Evolutionary conservation across 2,113 vertebrate species (phyloP), one percentile per base, ranked within the genome.

Genomic region (Podarcis raffonei): DNA sequence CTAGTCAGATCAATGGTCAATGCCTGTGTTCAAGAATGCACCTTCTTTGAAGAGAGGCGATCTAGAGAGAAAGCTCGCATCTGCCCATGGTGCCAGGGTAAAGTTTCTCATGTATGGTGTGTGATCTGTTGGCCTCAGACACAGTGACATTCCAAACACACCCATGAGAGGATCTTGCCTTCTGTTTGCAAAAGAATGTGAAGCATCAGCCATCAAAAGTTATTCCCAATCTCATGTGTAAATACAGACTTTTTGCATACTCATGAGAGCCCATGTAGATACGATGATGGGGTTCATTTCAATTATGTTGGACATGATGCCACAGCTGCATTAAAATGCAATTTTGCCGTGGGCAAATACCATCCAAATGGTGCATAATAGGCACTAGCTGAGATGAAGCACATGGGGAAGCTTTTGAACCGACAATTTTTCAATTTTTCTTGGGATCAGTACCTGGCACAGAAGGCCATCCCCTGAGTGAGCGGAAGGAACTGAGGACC

Each of bases 251-350:
- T 74, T 81, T 75, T 39, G 1, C 42, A 82, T 30, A 22, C 2
- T 32, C 69, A 39, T 30, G 59, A 13, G 25, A 0, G 11, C 18
- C 30, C 20, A 59, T 68, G 57, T 7, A 37, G 23, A 9, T 42
- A 42, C 48, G 1, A 18, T 77, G 66, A 85, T n/a, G 6, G 35
- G 0, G 0, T 78, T 89, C 32, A 5, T 53, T 90, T 72, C 5
- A 13, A 7, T 81, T 7, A 39, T 0, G 0, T 0, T 81, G 42
- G 66, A 12, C 18, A 12, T 9, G 42, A 22, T 8, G 12, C 15
- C 32, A 7, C 30, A 23, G 37, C 80, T 48, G 62, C 32, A 83
- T 83, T 76, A 68, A 76, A 66, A 77, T 83, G 69, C 30, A 35
- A 2, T 88, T 32, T 66, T 0, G 57, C 2, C n/a, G 37, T 76